Percentiles rank a stretch among this genome's conserved stretches.
phyloP scores from a whole-genome alignment of 2,113 vertebrate species.

The Agapornis roseicollis region DNA sequence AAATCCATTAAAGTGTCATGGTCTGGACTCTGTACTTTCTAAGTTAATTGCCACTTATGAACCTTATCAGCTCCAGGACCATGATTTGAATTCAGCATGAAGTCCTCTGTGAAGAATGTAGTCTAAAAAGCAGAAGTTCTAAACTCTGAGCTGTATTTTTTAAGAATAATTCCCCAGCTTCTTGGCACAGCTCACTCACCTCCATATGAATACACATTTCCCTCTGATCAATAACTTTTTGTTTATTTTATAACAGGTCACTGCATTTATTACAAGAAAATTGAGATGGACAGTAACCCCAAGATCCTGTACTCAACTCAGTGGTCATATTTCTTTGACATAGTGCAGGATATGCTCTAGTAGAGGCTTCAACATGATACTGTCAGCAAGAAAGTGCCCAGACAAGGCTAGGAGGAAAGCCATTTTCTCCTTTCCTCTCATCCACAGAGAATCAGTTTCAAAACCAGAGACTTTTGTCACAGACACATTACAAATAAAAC shows the following conservation, averaged over 20 bases:
- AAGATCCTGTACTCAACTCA: neutral
- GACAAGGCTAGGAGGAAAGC: neutral
- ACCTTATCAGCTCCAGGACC: conserved; percentile 54
- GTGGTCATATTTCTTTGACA: conserved; percentile 36
- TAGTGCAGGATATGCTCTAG: neutral
- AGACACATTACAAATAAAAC: neutral
- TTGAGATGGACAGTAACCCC: conserved; percentile 13
- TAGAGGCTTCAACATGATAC: conserved; percentile 32
- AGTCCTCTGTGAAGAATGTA: conserved; percentile 30
- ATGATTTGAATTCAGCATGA: conserved; percentile 55
- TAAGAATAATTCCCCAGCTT: conserved; percentile 15
- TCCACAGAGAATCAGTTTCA: neutral
- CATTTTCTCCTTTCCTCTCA: neutral
- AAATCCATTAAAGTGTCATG: conserved; percentile 44
- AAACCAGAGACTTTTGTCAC: neutral
- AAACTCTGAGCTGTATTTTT: neutral
- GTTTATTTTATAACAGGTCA: conserved; percentile 44
- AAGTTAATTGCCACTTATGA: conserved; percentile 44
- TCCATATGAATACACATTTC: neutral
- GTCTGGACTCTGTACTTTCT: conserved; percentile 10
- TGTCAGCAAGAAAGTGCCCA: neutral
- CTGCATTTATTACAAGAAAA: conserved; percentile 41
- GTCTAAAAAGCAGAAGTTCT: conserved; percentile 51
- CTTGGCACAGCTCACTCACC: conserved; percentile 2
- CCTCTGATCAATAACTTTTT: neutral